Evolutionary conservation across 2,797 vertebrate species (phyloP).

Genomic region (Capromys pilorides): DNA sequence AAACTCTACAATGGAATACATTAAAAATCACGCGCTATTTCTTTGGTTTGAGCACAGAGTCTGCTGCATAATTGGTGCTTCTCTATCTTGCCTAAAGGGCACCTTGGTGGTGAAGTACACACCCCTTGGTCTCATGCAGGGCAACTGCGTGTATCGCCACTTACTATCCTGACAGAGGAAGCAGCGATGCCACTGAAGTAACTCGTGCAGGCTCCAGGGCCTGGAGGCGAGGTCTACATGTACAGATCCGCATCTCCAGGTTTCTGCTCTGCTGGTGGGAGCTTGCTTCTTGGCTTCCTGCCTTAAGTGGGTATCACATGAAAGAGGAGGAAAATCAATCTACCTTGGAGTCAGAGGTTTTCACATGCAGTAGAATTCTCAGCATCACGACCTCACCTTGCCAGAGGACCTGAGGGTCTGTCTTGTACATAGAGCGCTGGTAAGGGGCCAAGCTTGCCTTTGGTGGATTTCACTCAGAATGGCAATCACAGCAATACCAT

Average conservation of each 20-base stretch:
- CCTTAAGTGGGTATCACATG: not conserved
- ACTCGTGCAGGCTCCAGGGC: not conserved
- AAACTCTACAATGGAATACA: not conserved
- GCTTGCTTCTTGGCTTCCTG: not conserved
- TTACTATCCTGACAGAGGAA: not conserved
- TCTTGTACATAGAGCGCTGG: not conserved
- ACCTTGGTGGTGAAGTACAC: not conserved
- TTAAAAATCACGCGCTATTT: not conserved
- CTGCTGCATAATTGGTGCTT: not conserved
- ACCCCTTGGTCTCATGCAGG: not conserved
- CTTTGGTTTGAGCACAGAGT: not conserved
- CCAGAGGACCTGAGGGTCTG: not conserved
- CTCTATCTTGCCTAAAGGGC: not conserved
- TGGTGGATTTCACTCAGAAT: not conserved
- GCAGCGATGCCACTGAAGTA: not conserved
- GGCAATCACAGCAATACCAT: not conserved
- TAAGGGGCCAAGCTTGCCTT: not conserved
- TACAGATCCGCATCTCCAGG: fast-evolving
- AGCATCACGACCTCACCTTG: not conserved
- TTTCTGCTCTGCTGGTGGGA: not conserved
- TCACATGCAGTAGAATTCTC: not conserved
- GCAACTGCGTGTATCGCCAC: no score
- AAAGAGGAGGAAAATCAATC: not conserved
- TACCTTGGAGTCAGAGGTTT: not conserved
- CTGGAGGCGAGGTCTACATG: not conserved